These are phyloP conservation scores for Pipistrellus pipistrellus DNA, from an alignment of 2,797 vertebrate species.

Conservation along the genomic window DNA sequence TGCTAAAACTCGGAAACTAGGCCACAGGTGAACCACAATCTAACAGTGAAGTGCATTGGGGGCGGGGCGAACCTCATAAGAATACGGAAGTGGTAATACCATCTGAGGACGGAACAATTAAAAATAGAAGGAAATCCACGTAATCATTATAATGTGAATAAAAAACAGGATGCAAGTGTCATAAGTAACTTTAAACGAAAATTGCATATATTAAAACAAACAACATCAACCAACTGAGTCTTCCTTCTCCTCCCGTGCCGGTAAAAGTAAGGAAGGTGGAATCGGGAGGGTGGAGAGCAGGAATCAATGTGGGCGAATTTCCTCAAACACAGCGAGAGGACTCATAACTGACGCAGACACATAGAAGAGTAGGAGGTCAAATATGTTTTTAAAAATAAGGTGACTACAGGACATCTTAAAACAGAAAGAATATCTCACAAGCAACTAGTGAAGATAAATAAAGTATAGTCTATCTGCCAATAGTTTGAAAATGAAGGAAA, in stretches of 20 bases:
- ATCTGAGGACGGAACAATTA: not conserved
- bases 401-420: not conserved
- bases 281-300: rapidly evolving
- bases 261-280: not conserved
- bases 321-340: not conserved
- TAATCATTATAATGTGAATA: not conserved
- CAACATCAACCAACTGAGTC: rapidly evolving
- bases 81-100: not conserved
- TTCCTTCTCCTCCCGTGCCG: not conserved
- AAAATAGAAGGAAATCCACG: not conserved
- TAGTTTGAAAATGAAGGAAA: not conserved
- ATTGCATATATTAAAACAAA: not conserved
- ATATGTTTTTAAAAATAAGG: not conserved
- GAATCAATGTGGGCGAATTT: rapidly evolving
- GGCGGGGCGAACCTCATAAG: not conserved
- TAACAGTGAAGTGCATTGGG: rapidly evolving
- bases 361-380: not conserved
- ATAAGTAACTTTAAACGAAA: not conserved
- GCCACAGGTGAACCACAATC: not conserved
- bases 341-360: rapidly evolving
- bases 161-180: not conserved
- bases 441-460: not conserved
- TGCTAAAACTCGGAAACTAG: not conserved
- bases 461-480: not conserved
- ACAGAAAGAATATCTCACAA: not conserved